Evolutionary conservation across 1,140 invertebrate species (phyloP), one percentile per base, ranked within the genome.

Genomic region (Drosophila busckii): DNA sequence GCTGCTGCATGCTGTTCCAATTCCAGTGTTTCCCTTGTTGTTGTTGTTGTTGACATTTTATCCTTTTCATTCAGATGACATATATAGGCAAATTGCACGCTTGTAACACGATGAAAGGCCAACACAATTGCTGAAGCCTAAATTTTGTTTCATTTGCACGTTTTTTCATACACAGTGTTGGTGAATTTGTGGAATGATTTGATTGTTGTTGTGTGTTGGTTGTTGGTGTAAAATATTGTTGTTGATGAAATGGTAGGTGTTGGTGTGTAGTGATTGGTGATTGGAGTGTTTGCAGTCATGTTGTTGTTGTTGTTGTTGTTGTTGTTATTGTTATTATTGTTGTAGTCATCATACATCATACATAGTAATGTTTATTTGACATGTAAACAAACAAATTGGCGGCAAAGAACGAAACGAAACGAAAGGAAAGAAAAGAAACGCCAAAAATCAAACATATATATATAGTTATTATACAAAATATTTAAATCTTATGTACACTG

Each of bases 81-180:
- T 31, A 83, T 60, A 44, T 82, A 82, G 26, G 88, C 87, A 69
- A 88, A 88, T 31, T 70, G 86, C 67, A 89, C 75, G 29, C 88
- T 88, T 70, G 89, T 89, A 65, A 89, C 71, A 60, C 89, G 88
- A 71, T 89, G 89, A 44, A 89, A 88, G 70, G 88, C 88, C 70
- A 87, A 65, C 59, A 87, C 87, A 52, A 87, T 85, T 70, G 89
- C 87, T 41, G 87, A 75, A 19, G 88, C 88, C 89, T 84, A n/a
- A n/a, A n/a, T n/a, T n/a, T n/a, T n/a, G n/a, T n/a, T 70, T 26
- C 23, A 28, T 45, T 50, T 44, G 10, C 42, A 41, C 48, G 42
- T 38, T 35, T 35, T 32, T 50, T 67, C 31, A n/a, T n/a, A n/a
- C n/a, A n/a, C n/a, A n/a, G n/a, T 3, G 7, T 35, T 41, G 25